Evolutionary conservation across 2,113 vertebrate genomes (phyloP), one percentile per base, ranked within the genome.

Genomic region (Pangasianodon gigas): DNA sequence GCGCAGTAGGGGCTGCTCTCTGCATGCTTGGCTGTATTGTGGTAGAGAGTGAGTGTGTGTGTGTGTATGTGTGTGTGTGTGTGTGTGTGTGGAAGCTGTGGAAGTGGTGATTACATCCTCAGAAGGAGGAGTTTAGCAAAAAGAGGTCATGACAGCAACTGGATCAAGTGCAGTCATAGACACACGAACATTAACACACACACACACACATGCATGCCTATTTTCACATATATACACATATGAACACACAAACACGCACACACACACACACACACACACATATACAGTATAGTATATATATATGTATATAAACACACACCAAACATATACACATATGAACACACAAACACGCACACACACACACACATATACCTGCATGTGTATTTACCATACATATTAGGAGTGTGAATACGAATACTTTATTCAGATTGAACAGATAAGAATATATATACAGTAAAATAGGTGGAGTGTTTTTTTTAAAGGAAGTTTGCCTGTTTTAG

Each of bases 91-190:
- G 58, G 21, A 11, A 56, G 11, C 52, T 85, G 29, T 51, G 60
- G 74, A 62, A 56, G 16, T 69, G 60, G 58, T 91, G 82, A 41
- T 88, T 86, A 83, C 81, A 86, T 71, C 83, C 54, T 67, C 71
- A 90, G 82, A 84, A 81, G 83, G 67, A 52, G 87, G 69, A 89
- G 51, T 87, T 91, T 1, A 41, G 87, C 41, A 82, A 77, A 69
- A 54, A 56, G 48, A 77, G 29, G 71, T 62, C 89, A 88, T 75
- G 14, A 29, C 37, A 74, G 19, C 54, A 82, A 74, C 18, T 37
- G 29, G 83, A 79, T 48, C 21, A 46, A 77, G 41, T 77, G 74
- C 3, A 26, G 44, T 46, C 41, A 77, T 41, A 46, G 19, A 74
- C 19, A 41, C 32, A 41, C 37, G 1, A 11, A 67, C 13, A 32